A percentile compares a stretch with the other conserved stretches of the same genome.
Conservation (phyloP, 2,797 vertebrate species). For the Urocyon cinereoargenteus region DNA sequence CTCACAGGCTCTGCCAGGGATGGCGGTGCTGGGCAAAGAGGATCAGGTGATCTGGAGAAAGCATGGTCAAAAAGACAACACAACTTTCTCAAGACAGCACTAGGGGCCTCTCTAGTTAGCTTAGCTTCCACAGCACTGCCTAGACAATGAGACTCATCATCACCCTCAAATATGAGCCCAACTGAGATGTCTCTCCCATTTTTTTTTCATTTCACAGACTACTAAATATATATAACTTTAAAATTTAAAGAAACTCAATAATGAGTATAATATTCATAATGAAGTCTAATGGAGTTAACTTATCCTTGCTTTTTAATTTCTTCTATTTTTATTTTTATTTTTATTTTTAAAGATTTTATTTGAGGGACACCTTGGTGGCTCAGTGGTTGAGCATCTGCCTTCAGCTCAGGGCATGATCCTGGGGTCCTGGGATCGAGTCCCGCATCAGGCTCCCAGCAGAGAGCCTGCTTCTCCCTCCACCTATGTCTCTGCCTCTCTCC, state of each 20-base stretch:
- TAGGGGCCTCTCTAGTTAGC: neutral
- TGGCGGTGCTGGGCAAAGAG: neutral
- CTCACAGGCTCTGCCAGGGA: neutral
- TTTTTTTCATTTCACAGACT: slow-evolving; percentile 28
- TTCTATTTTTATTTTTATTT: no score
- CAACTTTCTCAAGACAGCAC: neutral
- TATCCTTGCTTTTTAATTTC: neutral
- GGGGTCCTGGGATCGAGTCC: no score
- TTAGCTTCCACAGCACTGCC: neutral
- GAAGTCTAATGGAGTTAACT: slow-evolving; percentile 22
- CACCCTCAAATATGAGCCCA: neutral
- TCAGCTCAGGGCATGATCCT: no score
- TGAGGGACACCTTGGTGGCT: no score
- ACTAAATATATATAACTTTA: neutral
- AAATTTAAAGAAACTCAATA: slow-evolving; percentile 26
- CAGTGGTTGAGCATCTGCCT: no score
- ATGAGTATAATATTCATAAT: neutral
- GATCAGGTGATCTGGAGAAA: neutral
- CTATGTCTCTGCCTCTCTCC: no score
- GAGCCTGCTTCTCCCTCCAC: no score
- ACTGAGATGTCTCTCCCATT: neutral
- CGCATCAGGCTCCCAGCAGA: no score
- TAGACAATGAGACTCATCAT: neutral
- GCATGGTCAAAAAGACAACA: neutral
- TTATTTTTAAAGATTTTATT: no score